Conservation (phyloP, 2,797 vertebrate species). For the Australoheros facetus region DNA sequence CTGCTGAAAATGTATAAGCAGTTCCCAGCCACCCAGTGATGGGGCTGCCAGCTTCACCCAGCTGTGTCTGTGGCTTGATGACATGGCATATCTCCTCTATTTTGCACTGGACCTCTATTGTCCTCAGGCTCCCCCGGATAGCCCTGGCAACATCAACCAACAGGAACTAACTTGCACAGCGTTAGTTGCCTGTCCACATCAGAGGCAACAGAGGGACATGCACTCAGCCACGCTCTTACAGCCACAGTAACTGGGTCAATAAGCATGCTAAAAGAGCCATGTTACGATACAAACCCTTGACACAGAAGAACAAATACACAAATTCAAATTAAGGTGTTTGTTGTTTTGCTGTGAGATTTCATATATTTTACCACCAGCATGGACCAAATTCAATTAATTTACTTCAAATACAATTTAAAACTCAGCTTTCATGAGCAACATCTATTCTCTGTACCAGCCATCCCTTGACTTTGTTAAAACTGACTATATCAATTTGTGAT, state of each 20-base stretch:
- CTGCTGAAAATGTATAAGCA: slow-evolving; percentile 8
- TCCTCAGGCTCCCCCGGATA: slow-evolving; percentile 41
- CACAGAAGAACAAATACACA: slow-evolving; percentile 21
- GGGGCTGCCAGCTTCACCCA: slow-evolving; percentile 27
- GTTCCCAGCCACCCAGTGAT: slow-evolving; percentile 11
- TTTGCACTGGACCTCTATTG: slow-evolving; percentile 26
- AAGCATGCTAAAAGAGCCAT: slow-evolving; percentile 26
- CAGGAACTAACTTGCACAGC: slow-evolving; percentile 37
- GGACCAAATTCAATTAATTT: neutral
- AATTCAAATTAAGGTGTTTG: slow-evolving; percentile 21
- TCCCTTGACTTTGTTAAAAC: too few relatives aligned
- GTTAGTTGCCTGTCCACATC: slow-evolving; percentile 45
- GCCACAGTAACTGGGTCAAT: slow-evolving; percentile 56
- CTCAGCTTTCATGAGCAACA: neutral
- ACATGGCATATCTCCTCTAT: slow-evolving; percentile 34
- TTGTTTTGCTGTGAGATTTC: slow-evolving; percentile 1
- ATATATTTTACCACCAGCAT: neutral
- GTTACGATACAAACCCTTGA: slow-evolving; percentile 20
- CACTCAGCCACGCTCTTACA: slow-evolving; percentile 29
- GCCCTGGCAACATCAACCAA: slow-evolving; percentile 31
- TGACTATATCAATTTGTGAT: neutral
- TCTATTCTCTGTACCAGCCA: neutral
- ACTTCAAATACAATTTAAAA: neutral
- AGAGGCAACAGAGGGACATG: slow-evolving; percentile 33
- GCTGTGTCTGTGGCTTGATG: slow-evolving; percentile 44